These are phyloP conservation scores for Hippocampus kuda DNA, from an alignment of 2,797 vertebrate genomes.

Conservation along the genomic window DNA sequence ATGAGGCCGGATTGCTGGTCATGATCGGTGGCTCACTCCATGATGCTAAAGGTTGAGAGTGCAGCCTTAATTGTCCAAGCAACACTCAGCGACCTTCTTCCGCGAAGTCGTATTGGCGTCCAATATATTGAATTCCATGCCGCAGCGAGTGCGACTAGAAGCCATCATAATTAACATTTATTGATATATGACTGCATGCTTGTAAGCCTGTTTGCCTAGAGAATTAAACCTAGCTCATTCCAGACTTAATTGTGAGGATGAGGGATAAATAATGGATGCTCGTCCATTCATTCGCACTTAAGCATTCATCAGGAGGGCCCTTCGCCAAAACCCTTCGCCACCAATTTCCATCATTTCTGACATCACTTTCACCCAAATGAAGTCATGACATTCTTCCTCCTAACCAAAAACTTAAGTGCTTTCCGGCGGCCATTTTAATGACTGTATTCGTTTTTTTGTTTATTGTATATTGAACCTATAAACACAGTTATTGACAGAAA, in stretches of 20 bases:
- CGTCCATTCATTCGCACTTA: slow-evolving; percentile 63
- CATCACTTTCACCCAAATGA: slow-evolving; percentile 49
- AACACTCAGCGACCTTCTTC: slow-evolving; percentile 44
- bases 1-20: slow-evolving; percentile 25
- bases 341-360: slow-evolving; percentile 17
- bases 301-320: slow-evolving; percentile 50
- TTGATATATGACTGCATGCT: slow-evolving; percentile 65
- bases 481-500: too few relatives aligned
- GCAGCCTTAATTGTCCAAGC: slow-evolving; percentile 45
- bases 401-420: slow-evolving; percentile 49
- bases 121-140: slow-evolving; percentile 60
- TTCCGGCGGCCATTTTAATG: slow-evolving; percentile 41
- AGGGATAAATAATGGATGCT: slow-evolving; percentile 68
- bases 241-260: slow-evolving; percentile 63
- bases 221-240: slow-evolving; percentile 70
- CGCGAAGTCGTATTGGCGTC: slow-evolving; percentile 50
- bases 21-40: slow-evolving; percentile 14
- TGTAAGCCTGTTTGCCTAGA: slow-evolving; percentile 68
- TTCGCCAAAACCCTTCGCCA: background rate
- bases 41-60: slow-evolving; percentile 34
- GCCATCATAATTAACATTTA: slow-evolving; percentile 68
- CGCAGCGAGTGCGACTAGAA: slow-evolving; percentile 52
- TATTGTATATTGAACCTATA: too few relatives aligned
- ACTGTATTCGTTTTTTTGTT: slow-evolving; percentile 2
- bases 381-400: slow-evolving; percentile 51